Percentiles rank a stretch among this genome's conserved stretches.
Evolutionary conservation across 2,113 vertebrate genomes (phyloP).

Genomic region (Motacilla alba): DNA sequence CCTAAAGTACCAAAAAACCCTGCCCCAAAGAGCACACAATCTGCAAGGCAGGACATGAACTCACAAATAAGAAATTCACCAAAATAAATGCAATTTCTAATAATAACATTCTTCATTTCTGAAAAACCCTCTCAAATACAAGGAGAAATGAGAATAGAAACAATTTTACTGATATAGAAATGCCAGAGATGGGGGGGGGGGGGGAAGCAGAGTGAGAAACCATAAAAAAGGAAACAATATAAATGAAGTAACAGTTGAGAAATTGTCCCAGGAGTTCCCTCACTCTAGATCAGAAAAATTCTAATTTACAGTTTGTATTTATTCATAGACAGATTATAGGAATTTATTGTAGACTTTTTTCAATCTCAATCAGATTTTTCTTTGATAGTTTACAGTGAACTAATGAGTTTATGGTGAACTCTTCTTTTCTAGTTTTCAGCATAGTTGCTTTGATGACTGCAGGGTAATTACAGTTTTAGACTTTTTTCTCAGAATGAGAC

Average conservation of each 20-base stretch:
- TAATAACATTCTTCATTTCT: not conserved
- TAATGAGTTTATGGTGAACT: not conserved
- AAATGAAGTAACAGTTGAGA: not conserved
- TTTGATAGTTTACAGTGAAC: not conserved
- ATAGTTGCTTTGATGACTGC: not conserved
- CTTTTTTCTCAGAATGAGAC: not conserved
- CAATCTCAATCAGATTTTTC: not conserved
- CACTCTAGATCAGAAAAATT: not conserved
- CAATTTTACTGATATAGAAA: not conserved
- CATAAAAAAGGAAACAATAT: not conserved
- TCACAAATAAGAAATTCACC: not conserved
- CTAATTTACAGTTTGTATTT: not conserved
- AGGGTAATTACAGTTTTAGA: not conserved
- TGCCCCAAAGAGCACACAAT: not conserved
- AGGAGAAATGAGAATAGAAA: not conserved
- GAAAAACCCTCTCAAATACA: not conserved
- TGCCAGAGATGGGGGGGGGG: not conserved
- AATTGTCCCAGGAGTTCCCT: not conserved
- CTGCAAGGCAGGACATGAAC: not conserved
- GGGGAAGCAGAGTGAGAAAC: not conserved
- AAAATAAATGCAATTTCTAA: not conserved
- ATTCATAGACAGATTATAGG: not conserved
- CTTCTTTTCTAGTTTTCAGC: not conserved
- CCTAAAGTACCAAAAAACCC: not conserved
- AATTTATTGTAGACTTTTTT: not conserved